Evolutionary conservation across 1,140 invertebrate genomes (phyloP).

Genomic region (Cyphomyrmex costatus): DNA sequence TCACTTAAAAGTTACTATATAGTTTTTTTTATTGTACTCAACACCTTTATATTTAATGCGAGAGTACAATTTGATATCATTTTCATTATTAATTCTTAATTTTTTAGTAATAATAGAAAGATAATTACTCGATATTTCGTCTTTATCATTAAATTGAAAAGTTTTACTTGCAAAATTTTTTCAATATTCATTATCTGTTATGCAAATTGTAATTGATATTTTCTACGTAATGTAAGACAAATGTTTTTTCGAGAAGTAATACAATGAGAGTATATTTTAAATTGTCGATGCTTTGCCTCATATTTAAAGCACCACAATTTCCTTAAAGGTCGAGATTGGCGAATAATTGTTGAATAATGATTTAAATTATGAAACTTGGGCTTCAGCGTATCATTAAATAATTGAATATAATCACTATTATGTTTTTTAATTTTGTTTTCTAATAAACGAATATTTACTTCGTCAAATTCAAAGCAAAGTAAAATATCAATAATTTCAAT

Average conservation of each 20-base stretch:
- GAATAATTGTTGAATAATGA: slow-evolving; percentile 31
- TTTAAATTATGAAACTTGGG: slow-evolving; percentile 35
- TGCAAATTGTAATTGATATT: slow-evolving; percentile 27
- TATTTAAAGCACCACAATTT: slow-evolving; percentile 41
- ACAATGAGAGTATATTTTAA: slow-evolving; percentile 41
- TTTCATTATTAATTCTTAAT: slow-evolving; percentile 10
- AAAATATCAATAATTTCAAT: slow-evolving; percentile 16
- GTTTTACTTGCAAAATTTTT: too few species aligned
- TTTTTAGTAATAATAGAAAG: neutral
- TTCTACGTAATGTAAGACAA: slow-evolving; percentile 34
- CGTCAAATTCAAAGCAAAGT: slow-evolving; percentile 39
- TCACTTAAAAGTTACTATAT: slow-evolving; percentile 23
- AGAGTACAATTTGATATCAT: slow-evolving; percentile 15
- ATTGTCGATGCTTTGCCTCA: slow-evolving; percentile 24
- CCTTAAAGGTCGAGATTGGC: slow-evolving; percentile 27
- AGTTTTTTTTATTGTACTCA: slow-evolving; percentile 20
- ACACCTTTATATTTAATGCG: slow-evolving; percentile 6
- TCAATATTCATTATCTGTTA: neutral
- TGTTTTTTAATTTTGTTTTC: slow-evolving; percentile 35
- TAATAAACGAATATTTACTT: slow-evolving; percentile 28
- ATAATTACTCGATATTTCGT: slow-evolving; percentile 14
- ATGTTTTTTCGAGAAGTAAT: slow-evolving; percentile 28
- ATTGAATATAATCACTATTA: slow-evolving; percentile 20
- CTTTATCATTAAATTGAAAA: slow-evolving; percentile 4
- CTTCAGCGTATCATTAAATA: slow-evolving; percentile 37